Evolutionary conservation across 2,888 invertebrate genomes (phyloP).

Genomic region (Meiosimyza decipiens): DNA sequence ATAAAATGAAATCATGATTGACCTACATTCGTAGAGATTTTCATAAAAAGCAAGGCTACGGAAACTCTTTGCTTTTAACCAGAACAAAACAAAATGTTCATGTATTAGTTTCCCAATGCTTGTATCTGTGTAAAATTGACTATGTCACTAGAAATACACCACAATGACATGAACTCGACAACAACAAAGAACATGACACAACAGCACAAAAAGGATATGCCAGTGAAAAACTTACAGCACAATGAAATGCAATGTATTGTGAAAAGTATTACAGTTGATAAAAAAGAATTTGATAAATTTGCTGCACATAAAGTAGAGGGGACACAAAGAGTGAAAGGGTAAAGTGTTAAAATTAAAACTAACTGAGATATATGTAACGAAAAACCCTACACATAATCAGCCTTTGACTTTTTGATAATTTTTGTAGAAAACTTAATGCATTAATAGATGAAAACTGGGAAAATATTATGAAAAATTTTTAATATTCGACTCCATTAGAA

Average conservation of each 20-base stretch:
- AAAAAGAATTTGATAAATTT: conserved; percentile 24
- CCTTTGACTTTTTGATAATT: no score
- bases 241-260: no score
- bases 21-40: conserved; percentile 22
- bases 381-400: neutral
- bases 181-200: neutral
- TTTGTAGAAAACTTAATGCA: no score
- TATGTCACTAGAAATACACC: conserved; percentile 1
- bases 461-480: no score
- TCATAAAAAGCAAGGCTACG: neutral
- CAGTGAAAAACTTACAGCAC: no score
- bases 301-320: neutral
- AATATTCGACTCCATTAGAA: no score
- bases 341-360: neutral
- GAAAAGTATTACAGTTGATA: neutral
- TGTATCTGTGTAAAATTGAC: neutral
- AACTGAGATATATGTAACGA: neutral
- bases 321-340: neutral
- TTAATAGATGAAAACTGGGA: no score
- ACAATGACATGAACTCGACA: neutral
- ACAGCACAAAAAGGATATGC: no score
- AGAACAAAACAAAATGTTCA: conserved; percentile 8
- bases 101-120: neutral
- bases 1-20: conserved; percentile 12
- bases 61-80: neutral